Base-by-base conservation (phyloP, 2,888 invertebrate genomes). In the Ochropacha duplaris region DNA sequence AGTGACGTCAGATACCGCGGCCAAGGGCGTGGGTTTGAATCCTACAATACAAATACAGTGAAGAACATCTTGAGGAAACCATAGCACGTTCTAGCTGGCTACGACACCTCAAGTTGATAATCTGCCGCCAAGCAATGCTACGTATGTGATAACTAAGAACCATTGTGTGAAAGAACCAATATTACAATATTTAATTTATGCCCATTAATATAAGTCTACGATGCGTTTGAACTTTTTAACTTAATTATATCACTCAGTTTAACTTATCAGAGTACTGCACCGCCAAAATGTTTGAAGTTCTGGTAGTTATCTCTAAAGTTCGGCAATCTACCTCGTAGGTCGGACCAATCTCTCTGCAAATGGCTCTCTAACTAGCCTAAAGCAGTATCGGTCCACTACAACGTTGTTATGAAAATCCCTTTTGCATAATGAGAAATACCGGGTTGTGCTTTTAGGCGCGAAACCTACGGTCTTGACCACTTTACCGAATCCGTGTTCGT, bases 201-300 rank as follows among this genome's bases (percentile, higher is more conserved):
- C 68, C 66, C 71, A 79, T 78, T 76, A 78, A 79, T 78, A 79
- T 79, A 74, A 79, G 72, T 61, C 67, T 80, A 77, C 83, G 76
- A 72, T 74, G 69, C 76, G 79, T 79, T 81, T 79, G 74, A 85
- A 80, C 76, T 81, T 78, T 83, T 78, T 83, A 81, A 89, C 83
- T 86, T 89, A 89, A 90, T 89, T 88, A 89, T 85, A 84, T 81
- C 85, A 87, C 84, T 83, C 83, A 85, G 86, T 88, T 86, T 88
- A 91, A 87, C 86, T 90, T 88, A 89, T 90, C 88, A 81, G 79
- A 89, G 84, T 88, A 88, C 87, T 89, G 88, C 84, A 87, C 85
- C 84, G 84, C 88, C 90, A 90, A 90, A 91, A 90, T 83, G 90
- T 86, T 82, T 86, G 73, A 90, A 92, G 90, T 92, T 92, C 81